Evolutionary conservation across 2,113 vertebrate genomes (phyloP).

Genomic region (Xyrauchen texanus): DNA sequence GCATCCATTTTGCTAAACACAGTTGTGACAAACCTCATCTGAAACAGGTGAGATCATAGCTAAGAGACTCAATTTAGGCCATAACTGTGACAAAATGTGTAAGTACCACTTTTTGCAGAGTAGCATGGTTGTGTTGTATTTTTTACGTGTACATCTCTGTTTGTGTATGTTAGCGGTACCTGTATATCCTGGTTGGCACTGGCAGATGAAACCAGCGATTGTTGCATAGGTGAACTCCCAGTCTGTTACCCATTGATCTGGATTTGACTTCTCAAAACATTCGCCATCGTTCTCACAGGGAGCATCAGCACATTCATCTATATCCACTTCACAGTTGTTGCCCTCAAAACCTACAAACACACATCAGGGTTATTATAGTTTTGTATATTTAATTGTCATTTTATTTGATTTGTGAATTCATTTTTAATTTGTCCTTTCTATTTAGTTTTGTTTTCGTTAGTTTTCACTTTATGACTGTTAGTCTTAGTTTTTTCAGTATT

Average conservation of each 20-base stretch:
- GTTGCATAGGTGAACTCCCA: conserved; percentile 76
- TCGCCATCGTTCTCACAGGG: conserved; percentile 81
- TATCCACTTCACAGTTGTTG: conserved; percentile 81
- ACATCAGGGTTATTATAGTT: not conserved
- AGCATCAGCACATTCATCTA: conserved; percentile 79
- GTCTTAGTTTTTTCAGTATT: too few relatives aligned
- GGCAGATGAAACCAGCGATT: conserved; percentile 85
- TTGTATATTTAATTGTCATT: too few relatives aligned
- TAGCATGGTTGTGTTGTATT: not conserved
- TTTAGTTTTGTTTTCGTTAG: too few relatives aligned
- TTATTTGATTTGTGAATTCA: too few relatives aligned
- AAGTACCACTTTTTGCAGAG: too few relatives aligned
- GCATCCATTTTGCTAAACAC: too few relatives aligned
- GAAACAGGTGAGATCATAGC: too few relatives aligned
- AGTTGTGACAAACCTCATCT: too few relatives aligned
- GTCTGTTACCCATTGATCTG: conserved; percentile 75
- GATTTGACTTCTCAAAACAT: conserved; percentile 84
- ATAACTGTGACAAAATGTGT: too few relatives aligned
- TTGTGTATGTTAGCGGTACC: conserved; percentile 55
- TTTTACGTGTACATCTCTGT: not conserved
- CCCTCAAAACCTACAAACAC: conserved; percentile 81
- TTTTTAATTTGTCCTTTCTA: too few relatives aligned
- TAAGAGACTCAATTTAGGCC: too few relatives aligned
- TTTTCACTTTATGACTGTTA: too few relatives aligned
- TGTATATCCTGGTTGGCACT: conserved; percentile 82